Percentiles rank a stretch among this genome's conserved stretches.
phyloP scores from a whole-genome alignment of 2,113 vertebrate species.

The Apodemus speciosus region DNA sequence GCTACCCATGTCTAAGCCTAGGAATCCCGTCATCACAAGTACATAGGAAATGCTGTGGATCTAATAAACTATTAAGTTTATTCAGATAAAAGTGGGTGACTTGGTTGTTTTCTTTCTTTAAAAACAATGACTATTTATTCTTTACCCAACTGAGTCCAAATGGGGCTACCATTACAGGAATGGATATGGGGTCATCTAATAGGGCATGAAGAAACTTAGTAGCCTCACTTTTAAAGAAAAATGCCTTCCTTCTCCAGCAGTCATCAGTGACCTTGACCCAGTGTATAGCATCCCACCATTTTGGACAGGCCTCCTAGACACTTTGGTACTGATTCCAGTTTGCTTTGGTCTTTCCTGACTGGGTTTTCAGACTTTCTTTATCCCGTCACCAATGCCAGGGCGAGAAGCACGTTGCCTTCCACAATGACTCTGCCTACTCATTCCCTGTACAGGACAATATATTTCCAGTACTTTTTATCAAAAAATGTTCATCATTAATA shows the following conservation, averaged over 20 bases:
- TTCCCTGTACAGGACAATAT: slow-evolving; percentile 7
- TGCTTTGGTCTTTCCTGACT: background rate
- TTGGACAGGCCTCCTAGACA: background rate
- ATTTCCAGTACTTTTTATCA: background rate
- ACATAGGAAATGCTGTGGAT: background rate
- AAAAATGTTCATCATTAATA: background rate
- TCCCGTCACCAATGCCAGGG: background rate
- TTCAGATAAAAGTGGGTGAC: background rate
- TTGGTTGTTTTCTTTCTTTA: background rate
- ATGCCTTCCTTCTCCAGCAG: background rate
- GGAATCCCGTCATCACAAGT: background rate
- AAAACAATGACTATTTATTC: background rate
- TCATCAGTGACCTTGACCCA: background rate
- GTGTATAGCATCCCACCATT: too few relatives aligned
- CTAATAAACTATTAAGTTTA: background rate
- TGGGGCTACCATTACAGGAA: too few relatives aligned
- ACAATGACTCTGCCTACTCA: background rate
- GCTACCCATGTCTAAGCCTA: background rate
- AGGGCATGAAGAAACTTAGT: background rate
- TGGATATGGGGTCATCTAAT: background rate
- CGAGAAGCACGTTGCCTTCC: background rate
- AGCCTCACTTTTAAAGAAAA: background rate
- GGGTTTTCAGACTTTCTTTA: background rate
- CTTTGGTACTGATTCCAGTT: background rate
- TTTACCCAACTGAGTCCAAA: background rate